Base-by-base conservation (phyloP, 2,113 vertebrate genomes). In the Ammodramus savannarum region DNA sequence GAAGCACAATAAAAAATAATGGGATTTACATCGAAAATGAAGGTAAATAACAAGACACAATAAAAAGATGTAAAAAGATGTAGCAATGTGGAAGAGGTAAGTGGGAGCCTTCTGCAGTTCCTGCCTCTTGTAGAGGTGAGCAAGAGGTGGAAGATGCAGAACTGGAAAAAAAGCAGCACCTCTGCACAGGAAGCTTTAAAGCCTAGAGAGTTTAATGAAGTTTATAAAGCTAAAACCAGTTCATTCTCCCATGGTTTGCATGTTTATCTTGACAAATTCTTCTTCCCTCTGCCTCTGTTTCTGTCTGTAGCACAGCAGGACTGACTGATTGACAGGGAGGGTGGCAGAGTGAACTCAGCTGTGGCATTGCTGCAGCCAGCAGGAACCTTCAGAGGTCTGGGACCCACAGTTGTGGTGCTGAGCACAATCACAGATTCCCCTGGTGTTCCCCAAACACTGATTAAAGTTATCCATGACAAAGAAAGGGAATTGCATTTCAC, bases 401-500 rank as follows among this genome's bases (percentile, higher is more conserved):
- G 69, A 25, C 48, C 44, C 52, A 12, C 34, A 67, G 61, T 4
- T 4, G 8, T 0, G 18, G 69, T 73, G 67, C 71, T 73, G 36
- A 73, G 54, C 44, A 34, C 2, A 8, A 66, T 78, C 32, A 23
- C 16, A 36, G 29, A 38, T 36, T 52, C 39, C 72, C 55, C 39
- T 2, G 7, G 57, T 17, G 77, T 5, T 79, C 87, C 87, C 75
- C 41, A 87, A 96, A 91, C 89, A 76, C 81, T 29, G 58, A 87
- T 95, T 92, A 94, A 93, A 89, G 74, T 79, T 76, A 74, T 31
- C 78, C 6, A 0, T 34, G 85, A 55, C 87, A 93, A 83, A 94
- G 89, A 83, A 83, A 82, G 31, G 86, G 85, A 91, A 90, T 86
- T 83, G 52, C 38, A 3, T 83, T 91, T 83, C 87, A 26, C 71